Base-by-base conservation (phyloP, 2,888 invertebrate genomes). In the Timandra comae region DNA sequence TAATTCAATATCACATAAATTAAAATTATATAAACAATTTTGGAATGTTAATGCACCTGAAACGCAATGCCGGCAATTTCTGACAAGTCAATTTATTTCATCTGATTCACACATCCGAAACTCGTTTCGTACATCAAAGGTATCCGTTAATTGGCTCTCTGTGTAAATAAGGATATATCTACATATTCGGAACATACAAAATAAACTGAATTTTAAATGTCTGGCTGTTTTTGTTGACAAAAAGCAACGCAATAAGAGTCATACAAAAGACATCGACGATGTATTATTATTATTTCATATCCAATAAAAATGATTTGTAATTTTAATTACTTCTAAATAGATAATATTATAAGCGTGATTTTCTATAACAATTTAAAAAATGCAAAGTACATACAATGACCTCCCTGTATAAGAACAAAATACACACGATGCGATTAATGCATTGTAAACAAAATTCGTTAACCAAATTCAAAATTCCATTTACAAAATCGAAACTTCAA, bases 1-100 rank as follows among this genome's bases (percentile, higher is more conserved):
- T 16, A 16, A 16, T 16, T 16, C 16, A 16, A 16, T 16, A 16
- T 16, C 16, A 6, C 16, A 16, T 48, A 40, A 50, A 54, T 57
- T 56, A 54, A 46, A 39, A 52, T 58, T 55, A 59, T 53, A 62
- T 62, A 72, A 69, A 72, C 62, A 67, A 50, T 9, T 63, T 63
- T 55, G 56, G 52, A 58, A 59, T 51, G 44, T 63, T 66, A 72
- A 70, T 67, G 61, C 64, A 66, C 49, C 65, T 63, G 61, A 64
- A 67, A 59, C 50, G 56, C 58, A 50, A 49, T 49, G 55, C 51
- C 47, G 47, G 49, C 54, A 46, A 48, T 49, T 60, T 55, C 63
- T 63, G 76, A 79, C 76, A 71, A 63, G 69, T 77, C 65, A 76
- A 79, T 82, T 79, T 77, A 80, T 77, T 66, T 65, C 66, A 61